A percentile compares a stretch with the other conserved stretches of the same genome.
Conservation (phyloP, 2,888 invertebrate species). For the Pachliopta kotzebuea region DNA sequence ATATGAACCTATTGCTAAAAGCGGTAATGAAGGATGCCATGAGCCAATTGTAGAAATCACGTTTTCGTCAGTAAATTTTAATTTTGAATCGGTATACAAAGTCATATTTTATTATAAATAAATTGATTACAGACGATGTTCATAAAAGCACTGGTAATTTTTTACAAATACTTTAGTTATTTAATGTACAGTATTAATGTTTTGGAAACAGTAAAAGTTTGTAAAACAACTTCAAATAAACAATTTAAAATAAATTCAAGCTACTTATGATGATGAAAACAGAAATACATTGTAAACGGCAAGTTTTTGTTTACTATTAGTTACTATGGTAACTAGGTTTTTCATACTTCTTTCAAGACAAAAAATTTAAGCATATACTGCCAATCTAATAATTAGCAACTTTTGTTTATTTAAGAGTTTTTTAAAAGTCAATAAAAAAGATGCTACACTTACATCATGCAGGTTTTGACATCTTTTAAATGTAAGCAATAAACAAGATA, state of each 20-base stretch:
- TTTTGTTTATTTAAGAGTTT: no score
- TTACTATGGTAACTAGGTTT: constrained; percentile 19
- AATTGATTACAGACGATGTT: neutral
- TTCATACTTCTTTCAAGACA: neutral
- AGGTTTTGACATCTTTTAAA: no score
- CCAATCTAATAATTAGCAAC: neutral
- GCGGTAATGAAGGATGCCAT: constrained; percentile 91
- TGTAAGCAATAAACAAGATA: no score
- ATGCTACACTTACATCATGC: no score
- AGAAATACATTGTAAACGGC: neutral
- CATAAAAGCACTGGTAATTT: neutral
- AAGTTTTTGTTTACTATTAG: constrained; percentile 10
- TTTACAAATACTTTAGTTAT: no score
- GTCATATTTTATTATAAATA: constrained; percentile 80
- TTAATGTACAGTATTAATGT: no score
- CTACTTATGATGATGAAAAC: neutral
- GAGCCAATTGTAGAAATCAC: constrained; percentile 90
- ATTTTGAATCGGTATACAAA: constrained; percentile 90
- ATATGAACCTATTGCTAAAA: constrained; percentile 92
- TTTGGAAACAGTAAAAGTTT: no score
- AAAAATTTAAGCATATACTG: neutral
- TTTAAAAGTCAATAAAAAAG: no score
- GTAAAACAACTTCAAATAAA: no score
- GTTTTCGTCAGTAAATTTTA: constrained; percentile 86
- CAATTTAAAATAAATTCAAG: no score